phyloP scores from a whole-genome alignment of 1,140 invertebrate genomes.

The Sitobion miscanthi region DNA sequence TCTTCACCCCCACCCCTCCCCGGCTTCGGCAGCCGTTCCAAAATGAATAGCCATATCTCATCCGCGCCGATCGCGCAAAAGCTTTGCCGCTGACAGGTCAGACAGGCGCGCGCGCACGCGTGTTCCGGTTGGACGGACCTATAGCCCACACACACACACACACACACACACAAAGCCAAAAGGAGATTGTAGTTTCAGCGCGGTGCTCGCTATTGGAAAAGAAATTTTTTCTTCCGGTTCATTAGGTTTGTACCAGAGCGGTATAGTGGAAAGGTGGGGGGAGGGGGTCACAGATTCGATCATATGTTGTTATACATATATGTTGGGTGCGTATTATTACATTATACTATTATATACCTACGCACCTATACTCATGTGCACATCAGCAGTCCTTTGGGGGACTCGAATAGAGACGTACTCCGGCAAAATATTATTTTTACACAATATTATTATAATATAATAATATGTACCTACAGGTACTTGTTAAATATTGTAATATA shows the following conservation, averaged over 20 bases:
- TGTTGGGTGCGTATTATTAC: not conserved
- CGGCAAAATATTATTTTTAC: not conserved
- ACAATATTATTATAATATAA: not conserved
- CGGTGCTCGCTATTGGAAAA: not conserved
- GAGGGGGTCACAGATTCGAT: not conserved
- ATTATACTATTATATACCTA: not conserved
- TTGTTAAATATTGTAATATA: no score
- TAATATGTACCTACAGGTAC: no score
- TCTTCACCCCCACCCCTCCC: no score
- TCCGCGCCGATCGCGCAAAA: not conserved
- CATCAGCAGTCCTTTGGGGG: not conserved
- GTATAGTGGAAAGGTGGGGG: not conserved
- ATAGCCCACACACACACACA: not conserved
- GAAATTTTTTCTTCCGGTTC: not conserved
- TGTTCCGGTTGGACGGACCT: not conserved
- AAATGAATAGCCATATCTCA: slow-evolving; percentile 28
- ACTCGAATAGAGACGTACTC: not conserved
- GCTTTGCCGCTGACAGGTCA: slow-evolving; percentile 41
- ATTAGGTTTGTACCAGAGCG: not conserved
- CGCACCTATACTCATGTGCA: not conserved
- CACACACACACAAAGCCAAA: not conserved
- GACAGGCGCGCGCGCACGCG: not conserved
- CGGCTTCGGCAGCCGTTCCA: not conserved
- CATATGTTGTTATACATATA: not conserved
- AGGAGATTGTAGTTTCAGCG: not conserved